Conservation (phyloP, 1,140 invertebrate genomes). For the Anoplolepis gracilipes region DNA sequence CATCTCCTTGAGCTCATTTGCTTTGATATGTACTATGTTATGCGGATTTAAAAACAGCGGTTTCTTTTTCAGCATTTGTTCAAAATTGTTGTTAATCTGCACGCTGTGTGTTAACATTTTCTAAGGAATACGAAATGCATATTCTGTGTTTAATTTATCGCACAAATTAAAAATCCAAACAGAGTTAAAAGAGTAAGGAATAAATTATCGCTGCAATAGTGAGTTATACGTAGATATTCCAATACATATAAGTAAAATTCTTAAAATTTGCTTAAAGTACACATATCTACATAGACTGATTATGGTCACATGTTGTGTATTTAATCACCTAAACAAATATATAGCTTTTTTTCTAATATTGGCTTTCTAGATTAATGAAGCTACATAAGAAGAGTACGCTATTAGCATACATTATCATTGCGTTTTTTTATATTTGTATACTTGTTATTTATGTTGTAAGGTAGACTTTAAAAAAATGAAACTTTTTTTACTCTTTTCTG, state of each 20-base stretch:
- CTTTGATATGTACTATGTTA: neutral
- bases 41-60: neutral
- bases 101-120: neutral
- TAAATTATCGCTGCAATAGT: neutral
- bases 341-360: neutral
- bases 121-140: neutral
- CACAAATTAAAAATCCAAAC: neutral
- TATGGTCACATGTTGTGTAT: neutral
- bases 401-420: neutral
- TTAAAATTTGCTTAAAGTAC: neutral
- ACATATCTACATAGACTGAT: neutral
- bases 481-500: too few relatives aligned
- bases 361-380: neutral
- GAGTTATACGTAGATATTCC: too few relatives aligned
- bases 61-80: neutral
- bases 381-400: neutral
- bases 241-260: neutral
- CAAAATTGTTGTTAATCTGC: neutral
- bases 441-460: neutral
- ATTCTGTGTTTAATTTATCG: too few relatives aligned
- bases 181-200: neutral
- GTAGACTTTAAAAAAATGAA: neutral
- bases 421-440: too few relatives aligned
- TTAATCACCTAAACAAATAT: neutral
- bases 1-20: conserved; percentile 5